These are phyloP conservation scores for Myotis myotis DNA, from an alignment of 2,797 vertebrate species.

Conservation along the genomic window DNA sequence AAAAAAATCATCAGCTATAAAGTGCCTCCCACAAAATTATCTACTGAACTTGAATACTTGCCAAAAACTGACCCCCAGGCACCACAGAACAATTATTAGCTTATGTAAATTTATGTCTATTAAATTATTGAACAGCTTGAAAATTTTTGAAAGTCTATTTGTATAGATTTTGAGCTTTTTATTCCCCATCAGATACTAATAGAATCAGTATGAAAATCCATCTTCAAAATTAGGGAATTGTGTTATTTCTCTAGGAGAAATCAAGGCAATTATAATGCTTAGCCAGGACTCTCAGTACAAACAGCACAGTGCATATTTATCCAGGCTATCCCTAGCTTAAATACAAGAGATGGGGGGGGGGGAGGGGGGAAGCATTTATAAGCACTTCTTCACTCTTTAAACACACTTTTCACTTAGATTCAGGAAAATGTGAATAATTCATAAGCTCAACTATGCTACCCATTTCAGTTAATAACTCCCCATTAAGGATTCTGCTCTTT, in stretches of 20 bases:
- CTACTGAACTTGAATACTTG: background rate
- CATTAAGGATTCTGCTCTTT: background rate
- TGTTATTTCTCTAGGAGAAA: background rate
- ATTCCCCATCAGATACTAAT: background rate
- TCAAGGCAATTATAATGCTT: background rate
- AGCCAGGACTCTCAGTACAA: background rate
- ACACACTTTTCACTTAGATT: background rate
- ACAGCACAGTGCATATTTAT: background rate
- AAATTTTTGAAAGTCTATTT: background rate
- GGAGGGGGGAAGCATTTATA: background rate
- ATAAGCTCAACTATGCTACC: background rate
- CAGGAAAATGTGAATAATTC: background rate
- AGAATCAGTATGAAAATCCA: background rate
- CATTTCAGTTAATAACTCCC: background rate
- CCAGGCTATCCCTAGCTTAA: background rate
- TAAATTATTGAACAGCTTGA: background rate
- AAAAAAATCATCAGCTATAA: background rate
- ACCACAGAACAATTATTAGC: background rate
- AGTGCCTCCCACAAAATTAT: background rate
- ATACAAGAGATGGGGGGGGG: background rate
- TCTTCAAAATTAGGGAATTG: background rate
- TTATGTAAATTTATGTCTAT: background rate
- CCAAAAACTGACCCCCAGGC: background rate
- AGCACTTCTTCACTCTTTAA: background rate
- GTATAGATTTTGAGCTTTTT: background rate